phyloP scores from a whole-genome alignment of 2,797 vertebrate species.

The Echeneis naucrates region DNA sequence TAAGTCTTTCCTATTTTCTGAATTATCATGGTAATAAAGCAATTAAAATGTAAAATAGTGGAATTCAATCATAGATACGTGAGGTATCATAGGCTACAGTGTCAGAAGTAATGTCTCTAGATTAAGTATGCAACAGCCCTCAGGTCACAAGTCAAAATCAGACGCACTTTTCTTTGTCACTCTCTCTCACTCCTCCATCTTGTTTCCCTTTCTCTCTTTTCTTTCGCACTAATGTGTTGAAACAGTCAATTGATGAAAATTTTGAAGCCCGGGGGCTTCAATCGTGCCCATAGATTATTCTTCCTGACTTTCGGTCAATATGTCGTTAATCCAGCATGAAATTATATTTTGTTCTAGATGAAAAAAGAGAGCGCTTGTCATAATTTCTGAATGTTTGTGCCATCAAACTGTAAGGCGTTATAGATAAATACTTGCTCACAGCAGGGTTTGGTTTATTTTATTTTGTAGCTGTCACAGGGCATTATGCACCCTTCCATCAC shows the following conservation, averaged over 20 bases:
- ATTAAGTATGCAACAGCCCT: slow-evolving; percentile 68
- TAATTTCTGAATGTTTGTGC: slow-evolving; percentile 78
- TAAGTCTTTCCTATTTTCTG: slow-evolving; percentile 53
- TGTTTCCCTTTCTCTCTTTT: slow-evolving; percentile 8
- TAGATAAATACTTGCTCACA: slow-evolving; percentile 83
- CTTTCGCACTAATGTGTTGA: slow-evolving; percentile 47
- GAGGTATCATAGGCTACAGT: slow-evolving; percentile 55
- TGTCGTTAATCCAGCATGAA: slow-evolving; percentile 85
- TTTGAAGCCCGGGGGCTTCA: slow-evolving; percentile 60
- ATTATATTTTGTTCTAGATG: slow-evolving; percentile 83
- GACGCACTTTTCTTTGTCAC: slow-evolving; percentile 47
- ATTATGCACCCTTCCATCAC: slow-evolving; percentile 74
- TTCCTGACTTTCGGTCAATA: slow-evolving; percentile 81
- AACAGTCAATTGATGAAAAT: slow-evolving; percentile 73
- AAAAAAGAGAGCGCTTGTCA: slow-evolving; percentile 77
- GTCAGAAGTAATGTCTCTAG: slow-evolving; percentile 74
- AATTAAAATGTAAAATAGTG: slow-evolving; percentile 81
- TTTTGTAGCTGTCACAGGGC: slow-evolving; percentile 82
- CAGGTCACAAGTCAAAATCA: slow-evolving; percentile 72
- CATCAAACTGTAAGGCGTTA: slow-evolving; percentile 78
- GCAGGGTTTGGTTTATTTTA: slow-evolving; percentile 75
- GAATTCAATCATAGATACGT: slow-evolving; percentile 76
- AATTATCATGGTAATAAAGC: slow-evolving; percentile 75
- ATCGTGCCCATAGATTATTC: slow-evolving; percentile 68
- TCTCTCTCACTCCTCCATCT: background rate